Percentiles rank a stretch among this genome's conserved stretches.
These are phyloP conservation scores for Sipha flava DNA, from an alignment of 1,140 invertebrate genomes.

Conservation along the genomic window DNA sequence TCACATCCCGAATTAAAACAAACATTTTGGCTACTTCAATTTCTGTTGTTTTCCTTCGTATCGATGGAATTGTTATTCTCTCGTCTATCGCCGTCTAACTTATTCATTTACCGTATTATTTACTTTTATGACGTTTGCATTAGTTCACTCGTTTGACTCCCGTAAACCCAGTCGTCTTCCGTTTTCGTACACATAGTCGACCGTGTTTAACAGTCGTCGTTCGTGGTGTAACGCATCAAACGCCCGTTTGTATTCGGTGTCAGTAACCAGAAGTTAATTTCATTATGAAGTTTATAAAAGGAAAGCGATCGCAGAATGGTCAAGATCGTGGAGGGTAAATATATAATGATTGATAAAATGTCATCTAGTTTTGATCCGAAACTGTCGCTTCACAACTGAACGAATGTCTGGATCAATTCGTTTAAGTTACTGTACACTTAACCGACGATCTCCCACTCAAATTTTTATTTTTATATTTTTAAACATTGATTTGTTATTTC, in stretches of 20 bases:
- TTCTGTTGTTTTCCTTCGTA: no score
- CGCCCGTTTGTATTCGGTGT: not conserved
- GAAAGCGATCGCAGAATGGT: slow-evolving; percentile 10
- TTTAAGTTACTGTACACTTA: no score
- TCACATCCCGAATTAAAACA: not conserved
- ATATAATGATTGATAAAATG: no score
- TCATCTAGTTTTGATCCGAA: no score
- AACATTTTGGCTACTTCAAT: not conserved
- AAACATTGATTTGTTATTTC: no score
- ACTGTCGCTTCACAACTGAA: not conserved
- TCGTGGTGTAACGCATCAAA: not conserved
- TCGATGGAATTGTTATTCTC: no score
- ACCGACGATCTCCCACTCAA: no score
- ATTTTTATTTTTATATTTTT: no score
- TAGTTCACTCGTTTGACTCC: not conserved
- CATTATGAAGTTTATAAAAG: slow-evolving; percentile 20
- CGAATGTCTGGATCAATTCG: not conserved
- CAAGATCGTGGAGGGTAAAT: slow-evolving; percentile 2
- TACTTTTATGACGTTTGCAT: no score
- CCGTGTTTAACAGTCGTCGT: not conserved
- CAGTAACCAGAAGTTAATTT: not conserved
- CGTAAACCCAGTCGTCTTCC: not conserved
- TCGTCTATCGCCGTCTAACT: no score
- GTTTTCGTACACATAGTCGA: not conserved
- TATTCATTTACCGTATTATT: no score